Evolutionary conservation across 2,888 invertebrate genomes (phyloP).

Genomic region (Torymus tubicola): DNA sequence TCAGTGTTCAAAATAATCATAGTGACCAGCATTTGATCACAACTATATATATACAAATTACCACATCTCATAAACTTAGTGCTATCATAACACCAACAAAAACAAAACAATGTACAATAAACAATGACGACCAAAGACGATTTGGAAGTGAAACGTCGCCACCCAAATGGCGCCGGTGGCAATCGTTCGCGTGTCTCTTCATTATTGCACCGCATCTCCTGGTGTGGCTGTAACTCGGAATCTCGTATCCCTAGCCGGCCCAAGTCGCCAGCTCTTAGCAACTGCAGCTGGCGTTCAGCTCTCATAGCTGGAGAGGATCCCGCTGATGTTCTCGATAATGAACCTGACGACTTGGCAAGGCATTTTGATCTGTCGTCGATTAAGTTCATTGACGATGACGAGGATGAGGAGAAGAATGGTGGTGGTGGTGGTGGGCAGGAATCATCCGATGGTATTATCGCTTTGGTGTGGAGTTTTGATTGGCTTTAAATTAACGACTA

Average conservation of each 20-base stretch:
- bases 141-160: constrained; percentile 12
- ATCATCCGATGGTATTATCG: not conserved
- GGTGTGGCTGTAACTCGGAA: constrained; percentile 68
- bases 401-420: constrained; percentile 57
- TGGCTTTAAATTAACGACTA: no score
- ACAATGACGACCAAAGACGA: constrained; percentile 31
- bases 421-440: not conserved
- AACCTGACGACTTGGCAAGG: constrained; percentile 63
- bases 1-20: no score
- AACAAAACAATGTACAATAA: not conserved
- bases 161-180: constrained; percentile 12
- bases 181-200: constrained; percentile 61
- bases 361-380: constrained; percentile 71
- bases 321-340: constrained; percentile 16
- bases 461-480: no score
- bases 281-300: constrained; percentile 60
- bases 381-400: constrained; percentile 74
- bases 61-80: no score
- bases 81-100: not conserved
- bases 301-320: constrained; percentile 61
- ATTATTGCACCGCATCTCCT: constrained; percentile 68
- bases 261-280: constrained; percentile 56
- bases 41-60: no score
- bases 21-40: no score
- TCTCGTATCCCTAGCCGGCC: constrained; percentile 42